These are phyloP conservation scores for Strigops habroptila DNA, from an alignment of 2,113 vertebrate species.

Conservation along the genomic window DNA sequence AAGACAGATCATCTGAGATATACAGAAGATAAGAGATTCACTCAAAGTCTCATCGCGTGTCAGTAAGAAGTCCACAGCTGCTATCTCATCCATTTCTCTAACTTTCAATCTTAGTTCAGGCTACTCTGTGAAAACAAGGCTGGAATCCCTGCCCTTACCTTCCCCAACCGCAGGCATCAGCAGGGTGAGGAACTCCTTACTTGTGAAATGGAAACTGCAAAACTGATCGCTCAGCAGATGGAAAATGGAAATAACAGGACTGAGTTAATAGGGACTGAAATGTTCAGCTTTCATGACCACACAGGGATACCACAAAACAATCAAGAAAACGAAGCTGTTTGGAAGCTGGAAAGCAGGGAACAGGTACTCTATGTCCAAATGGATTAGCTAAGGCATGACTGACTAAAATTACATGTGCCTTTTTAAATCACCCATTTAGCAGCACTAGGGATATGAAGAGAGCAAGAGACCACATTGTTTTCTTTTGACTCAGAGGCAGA, in stretches of 20 bases:
- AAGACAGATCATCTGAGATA: neutral
- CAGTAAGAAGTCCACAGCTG: neutral
- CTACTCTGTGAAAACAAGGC: neutral
- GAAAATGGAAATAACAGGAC: neutral
- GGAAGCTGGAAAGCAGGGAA: neutral
- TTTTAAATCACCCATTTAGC: neutral
- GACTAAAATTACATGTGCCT: neutral
- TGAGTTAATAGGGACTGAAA: neutral
- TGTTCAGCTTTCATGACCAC: neutral
- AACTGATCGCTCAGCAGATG: neutral
- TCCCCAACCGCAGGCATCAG: neutral
- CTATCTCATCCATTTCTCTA: neutral
- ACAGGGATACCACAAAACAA: neutral
- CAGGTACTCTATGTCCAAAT: neutral
- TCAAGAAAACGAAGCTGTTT: neutral
- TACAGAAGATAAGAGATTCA: neutral
- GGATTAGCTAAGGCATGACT: neutral
- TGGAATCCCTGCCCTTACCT: neutral
- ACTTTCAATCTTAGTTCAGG: neutral
- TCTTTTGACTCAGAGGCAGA: neutral
- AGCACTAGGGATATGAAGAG: neutral
- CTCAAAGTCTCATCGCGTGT: neutral
- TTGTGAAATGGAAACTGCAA: neutral
- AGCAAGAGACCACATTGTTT: neutral
- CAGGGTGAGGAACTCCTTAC: neutral